Base-by-base conservation (phyloP, 1,140 invertebrate species). In the Drosophila suzukii region DNA sequence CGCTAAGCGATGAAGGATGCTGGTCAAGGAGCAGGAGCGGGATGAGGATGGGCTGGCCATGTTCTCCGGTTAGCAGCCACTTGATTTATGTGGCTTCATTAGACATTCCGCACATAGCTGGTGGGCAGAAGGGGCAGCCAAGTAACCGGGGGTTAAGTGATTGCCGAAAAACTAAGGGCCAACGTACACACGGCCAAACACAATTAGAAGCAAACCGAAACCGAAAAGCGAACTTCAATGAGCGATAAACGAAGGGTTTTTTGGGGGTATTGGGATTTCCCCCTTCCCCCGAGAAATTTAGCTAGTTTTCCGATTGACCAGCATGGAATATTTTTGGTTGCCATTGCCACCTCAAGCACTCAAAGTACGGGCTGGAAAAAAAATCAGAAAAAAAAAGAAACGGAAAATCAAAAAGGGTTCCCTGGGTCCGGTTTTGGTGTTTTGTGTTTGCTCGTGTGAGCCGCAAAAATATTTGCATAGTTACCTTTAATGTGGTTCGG, bases 391-490 rank as follows among this genome's bases (percentile, higher is more conserved):
- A 66, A 62, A 47, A 30, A n/a, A 27, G 61, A 66, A 17, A 38
- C 11, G 12, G 15, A 44, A 58, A 34, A 10, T 3, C 7, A 10
- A 34, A 49, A 56, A 85, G 86, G 58, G 72, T 78, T 77, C 72
- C 54, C 55, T 15, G 32, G 68, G 41, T 72, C 67, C 39, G 41
- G 55, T 15, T 51, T 63, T 39, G n/a, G 7, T 32, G 32, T 32
- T 66, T 53, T 50, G 49, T 78, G 81, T 79, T 78, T 84, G 74
- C 72, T 70, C 63, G 74, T 85, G 75, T 82, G 88, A 71, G 84
- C 88, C 89, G 67, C 89, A 91, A 91, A 91, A 91, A 91, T 91
- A 91, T 91, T 91, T 91, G 89, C 89, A 91, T 91, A 91, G 89
- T 91, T 91, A 91, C 89, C 89, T 91, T 91, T 91, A 91, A 91